Evolutionary conservation across 1,140 invertebrate genomes (phyloP).

Genomic region (Cheumatopsyche charites): DNA sequence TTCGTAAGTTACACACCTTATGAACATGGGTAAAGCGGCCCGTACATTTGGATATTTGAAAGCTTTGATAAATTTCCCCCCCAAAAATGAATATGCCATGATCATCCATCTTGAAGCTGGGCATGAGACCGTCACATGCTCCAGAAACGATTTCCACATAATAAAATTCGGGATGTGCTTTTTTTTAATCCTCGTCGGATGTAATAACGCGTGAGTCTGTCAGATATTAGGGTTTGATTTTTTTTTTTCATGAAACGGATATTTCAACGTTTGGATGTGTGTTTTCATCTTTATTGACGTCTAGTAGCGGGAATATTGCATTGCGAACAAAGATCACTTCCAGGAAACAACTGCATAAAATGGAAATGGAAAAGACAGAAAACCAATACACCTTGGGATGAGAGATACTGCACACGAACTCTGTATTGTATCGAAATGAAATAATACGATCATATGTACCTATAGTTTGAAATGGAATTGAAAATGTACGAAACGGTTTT

Average conservation of each 20-base stretch:
- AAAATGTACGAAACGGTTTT: not conserved
- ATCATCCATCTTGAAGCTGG: conserved; percentile 28
- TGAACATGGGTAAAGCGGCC: conserved; percentile 34
- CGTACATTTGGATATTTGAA: conserved; percentile 36
- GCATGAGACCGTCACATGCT: not conserved
- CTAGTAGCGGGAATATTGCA: not conserved
- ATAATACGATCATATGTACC: not conserved
- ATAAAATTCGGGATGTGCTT: no score
- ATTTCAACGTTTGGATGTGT: no score
- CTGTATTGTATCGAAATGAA: not conserved
- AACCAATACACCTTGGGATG: conserved; percentile 1
- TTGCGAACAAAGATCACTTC: conserved; percentile 2
- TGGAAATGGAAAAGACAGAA: not conserved
- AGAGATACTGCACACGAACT: not conserved
- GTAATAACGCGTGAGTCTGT: not conserved
- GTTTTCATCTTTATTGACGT: no score
- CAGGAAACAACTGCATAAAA: not conserved
- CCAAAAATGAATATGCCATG: conserved; percentile 24
- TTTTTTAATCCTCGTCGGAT: no score
- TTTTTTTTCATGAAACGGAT: no score
- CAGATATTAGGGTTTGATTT: no score
- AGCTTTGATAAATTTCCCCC: conserved; percentile 36
- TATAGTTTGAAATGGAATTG: not conserved
- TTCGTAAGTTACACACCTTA: conserved; percentile 40
- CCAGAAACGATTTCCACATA: not conserved